Evolutionary conservation across 2,888 invertebrate species (phyloP).

Genomic region (Boloria selene): DNA sequence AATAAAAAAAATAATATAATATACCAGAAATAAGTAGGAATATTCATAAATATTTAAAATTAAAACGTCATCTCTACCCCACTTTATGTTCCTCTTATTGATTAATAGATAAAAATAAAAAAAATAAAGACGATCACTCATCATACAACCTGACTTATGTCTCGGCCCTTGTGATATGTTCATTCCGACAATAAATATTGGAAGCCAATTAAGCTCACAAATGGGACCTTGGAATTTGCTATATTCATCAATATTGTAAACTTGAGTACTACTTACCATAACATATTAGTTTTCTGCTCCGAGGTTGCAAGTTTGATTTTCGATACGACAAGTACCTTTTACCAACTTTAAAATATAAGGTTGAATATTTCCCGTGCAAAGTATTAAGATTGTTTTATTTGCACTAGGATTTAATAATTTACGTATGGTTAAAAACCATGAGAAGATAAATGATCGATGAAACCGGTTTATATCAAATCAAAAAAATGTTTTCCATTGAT

Average conservation of each 20-base stretch:
- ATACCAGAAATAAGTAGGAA: not conserved
- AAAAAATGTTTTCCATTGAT: too few species aligned
- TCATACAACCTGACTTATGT: slow-evolving; percentile 13
- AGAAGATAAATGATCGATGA: too few species aligned
- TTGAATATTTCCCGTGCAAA: not conserved
- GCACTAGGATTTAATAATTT: too few species aligned
- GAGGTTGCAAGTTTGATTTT: too few species aligned
- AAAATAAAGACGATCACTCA: slow-evolving; percentile 21
- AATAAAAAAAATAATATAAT: too few species aligned
- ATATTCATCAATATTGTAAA: slow-evolving; percentile 11
- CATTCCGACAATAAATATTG: slow-evolving; percentile 23
- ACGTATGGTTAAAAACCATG: too few species aligned
- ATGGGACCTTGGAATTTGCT: slow-evolving; percentile 13
- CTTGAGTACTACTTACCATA: slow-evolving; percentile 10
- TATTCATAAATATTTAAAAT: not conserved
- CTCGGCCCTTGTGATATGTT: slow-evolving; percentile 19
- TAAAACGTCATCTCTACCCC: not conserved
- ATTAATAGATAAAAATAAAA: slow-evolving; percentile 21
- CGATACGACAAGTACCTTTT: too few species aligned
- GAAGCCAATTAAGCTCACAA: slow-evolving; percentile 20
- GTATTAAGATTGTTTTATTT: not conserved
- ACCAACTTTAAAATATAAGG: too few species aligned
- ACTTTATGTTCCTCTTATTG: slow-evolving; percentile 7
- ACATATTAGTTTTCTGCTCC: not conserved
- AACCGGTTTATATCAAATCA: too few species aligned